These are phyloP conservation scores for Diabrotica virgifera DNA, from an alignment of 1,140 invertebrate species.

Conservation along the genomic window DNA sequence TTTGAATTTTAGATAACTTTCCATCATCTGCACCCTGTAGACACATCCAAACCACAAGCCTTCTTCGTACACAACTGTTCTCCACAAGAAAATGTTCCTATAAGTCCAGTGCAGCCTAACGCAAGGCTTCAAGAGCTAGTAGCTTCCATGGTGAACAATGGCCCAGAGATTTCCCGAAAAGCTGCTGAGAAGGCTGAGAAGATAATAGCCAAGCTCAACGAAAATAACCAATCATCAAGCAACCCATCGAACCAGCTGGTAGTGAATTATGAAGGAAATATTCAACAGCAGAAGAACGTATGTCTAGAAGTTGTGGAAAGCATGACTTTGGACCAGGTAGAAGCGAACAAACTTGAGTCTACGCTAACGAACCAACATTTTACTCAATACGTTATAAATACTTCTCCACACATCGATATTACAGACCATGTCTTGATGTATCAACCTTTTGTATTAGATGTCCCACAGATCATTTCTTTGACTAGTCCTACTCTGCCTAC, in stretches of 20 bases:
- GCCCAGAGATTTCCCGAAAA: slow-evolving; percentile 33
- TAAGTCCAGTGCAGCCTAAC: slow-evolving; percentile 30
- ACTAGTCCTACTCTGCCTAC: slow-evolving; percentile 27
- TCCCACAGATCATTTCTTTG: slow-evolving; percentile 35
- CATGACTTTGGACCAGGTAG: neutral
- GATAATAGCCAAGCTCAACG: slow-evolving; percentile 15
- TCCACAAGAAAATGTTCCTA: slow-evolving; percentile 38
- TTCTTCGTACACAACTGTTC: slow-evolving; percentile 46
- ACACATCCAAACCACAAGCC: slow-evolving; percentile 31
- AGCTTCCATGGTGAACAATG: slow-evolving; percentile 40
- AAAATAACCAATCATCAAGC: neutral
- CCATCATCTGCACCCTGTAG: slow-evolving; percentile 42
- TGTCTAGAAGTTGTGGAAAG: neutral
- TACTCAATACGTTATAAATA: slow-evolving; percentile 35
- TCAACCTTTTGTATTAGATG: slow-evolving; percentile 39
- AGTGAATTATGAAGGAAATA: slow-evolving; percentile 8
- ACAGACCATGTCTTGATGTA: slow-evolving; percentile 37
- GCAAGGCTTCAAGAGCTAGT: slow-evolving; percentile 39
- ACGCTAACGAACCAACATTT: slow-evolving; percentile 10
- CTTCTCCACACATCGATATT: slow-evolving; percentile 27
- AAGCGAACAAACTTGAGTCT: slow-evolving; percentile 1
- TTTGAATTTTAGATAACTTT: slow-evolving; percentile 42
- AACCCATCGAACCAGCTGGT: neutral
- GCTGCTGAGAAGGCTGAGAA: slow-evolving; percentile 23
- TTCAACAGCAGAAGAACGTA: neutral